A percentile compares a stretch with the other conserved stretches of the same genome.
These are phyloP conservation scores for Istiophorus platypterus DNA, from an alignment of 2,113 vertebrate species.

Conservation along the genomic window DNA sequence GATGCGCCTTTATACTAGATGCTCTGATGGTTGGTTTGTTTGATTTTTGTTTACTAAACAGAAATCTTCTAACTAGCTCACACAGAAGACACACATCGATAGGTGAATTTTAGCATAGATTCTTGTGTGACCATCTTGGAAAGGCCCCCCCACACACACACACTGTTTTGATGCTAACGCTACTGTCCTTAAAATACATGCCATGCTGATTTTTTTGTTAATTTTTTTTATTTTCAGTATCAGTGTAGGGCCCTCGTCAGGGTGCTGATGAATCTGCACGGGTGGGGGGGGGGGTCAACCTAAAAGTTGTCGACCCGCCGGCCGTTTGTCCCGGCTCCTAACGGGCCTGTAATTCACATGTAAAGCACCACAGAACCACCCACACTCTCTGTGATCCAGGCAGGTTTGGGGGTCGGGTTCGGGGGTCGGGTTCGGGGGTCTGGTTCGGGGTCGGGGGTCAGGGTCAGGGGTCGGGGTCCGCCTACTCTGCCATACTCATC, in stretches of 20 bases:
- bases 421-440: too few species aligned
- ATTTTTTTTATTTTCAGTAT: constrained; percentile 33
- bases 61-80: constrained; percentile 10
- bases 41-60: constrained; percentile 10
- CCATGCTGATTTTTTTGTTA: constrained; percentile 50
- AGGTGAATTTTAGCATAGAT: constrained; percentile 63
- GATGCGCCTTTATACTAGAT: constrained; percentile 19
- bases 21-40: constrained; percentile 18
- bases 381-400: constrained; percentile 13
- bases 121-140: constrained; percentile 56
- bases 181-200: constrained; percentile 51
- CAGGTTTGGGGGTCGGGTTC: constrained; percentile 15
- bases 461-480: too few species aligned
- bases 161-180: constrained; percentile 13
- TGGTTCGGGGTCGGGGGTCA: too few species aligned
- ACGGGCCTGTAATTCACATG: constrained; percentile 31
- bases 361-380: constrained; percentile 25
- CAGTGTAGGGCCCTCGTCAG: constrained; percentile 34
- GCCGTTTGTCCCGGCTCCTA: neutral
- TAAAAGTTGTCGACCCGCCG: neutral
- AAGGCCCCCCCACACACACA: neutral
- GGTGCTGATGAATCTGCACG: constrained; percentile 33
- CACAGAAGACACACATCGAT: constrained; percentile 36
- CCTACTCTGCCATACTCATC: constrained; percentile 27
- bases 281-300: too few species aligned